These are phyloP conservation scores for Holacanthella duospinosa DNA, from an alignment of 2,888 invertebrate genomes.

Conservation along the genomic window DNA sequence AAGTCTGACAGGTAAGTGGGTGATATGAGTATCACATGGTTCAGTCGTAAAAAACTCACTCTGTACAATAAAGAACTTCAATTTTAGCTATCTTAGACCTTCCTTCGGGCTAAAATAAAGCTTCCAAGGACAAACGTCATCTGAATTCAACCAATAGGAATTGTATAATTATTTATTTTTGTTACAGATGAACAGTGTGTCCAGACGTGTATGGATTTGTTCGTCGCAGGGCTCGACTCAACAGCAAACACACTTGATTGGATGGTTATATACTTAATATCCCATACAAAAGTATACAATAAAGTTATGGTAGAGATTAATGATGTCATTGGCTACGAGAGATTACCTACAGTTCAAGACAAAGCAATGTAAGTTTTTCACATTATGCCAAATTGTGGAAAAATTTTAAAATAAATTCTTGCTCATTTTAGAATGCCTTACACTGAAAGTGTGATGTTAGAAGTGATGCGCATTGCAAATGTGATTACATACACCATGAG, in stretches of 20 bases:
- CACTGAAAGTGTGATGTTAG: constrained; percentile 9
- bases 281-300: constrained; percentile 8
- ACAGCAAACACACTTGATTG: constrained; percentile 13
- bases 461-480: constrained; percentile 12
- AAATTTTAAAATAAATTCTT: neutral
- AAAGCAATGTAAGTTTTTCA: constrained; percentile 4
- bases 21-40: too few relatives aligned
- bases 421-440: constrained; percentile 11
- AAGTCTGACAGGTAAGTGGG: too few relatives aligned
- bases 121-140: too few relatives aligned
- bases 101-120: too few relatives aligned
- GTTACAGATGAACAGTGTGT: constrained; percentile 10
- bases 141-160: neutral
- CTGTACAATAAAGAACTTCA: too few relatives aligned
- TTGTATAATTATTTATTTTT: neutral
- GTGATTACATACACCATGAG: constrained; percentile 12
- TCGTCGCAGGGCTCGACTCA: constrained; percentile 14
- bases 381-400: neutral
- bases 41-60: too few relatives aligned
- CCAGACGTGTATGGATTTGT: constrained; percentile 14
- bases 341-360: constrained; percentile 7
- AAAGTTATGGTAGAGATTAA: constrained; percentile 11
- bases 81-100: too few relatives aligned
- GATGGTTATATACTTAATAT: constrained; percentile 10
- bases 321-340: constrained; percentile 7